Percentiles rank a stretch among this genome's conserved stretches.
Conservation (phyloP, 2,888 invertebrate species). For the Acleris emargana region DNA sequence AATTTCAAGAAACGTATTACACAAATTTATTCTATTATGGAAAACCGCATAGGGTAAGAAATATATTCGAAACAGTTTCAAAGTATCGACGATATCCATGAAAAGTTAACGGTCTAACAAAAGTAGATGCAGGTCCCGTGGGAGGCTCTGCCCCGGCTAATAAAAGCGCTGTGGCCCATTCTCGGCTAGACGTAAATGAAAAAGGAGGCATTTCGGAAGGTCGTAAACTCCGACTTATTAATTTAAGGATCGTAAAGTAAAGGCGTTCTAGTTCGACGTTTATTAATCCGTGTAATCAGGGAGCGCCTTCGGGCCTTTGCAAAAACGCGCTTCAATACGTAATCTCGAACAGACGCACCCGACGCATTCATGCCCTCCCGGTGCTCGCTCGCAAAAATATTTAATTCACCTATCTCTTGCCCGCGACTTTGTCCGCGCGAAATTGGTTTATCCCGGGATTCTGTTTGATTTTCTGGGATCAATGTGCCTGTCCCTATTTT, state of each 20-base stretch:
- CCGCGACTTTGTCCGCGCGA: no score
- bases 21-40: background rate
- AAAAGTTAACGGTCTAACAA: conserved; percentile 19
- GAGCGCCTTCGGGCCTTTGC: conserved; percentile 11
- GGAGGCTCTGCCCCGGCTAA: conserved; percentile 10
- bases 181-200: conserved; percentile 31
- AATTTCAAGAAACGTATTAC: background rate
- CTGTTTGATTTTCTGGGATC: no score
- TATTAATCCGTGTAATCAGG: conserved; percentile 48
- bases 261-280: conserved; percentile 39
- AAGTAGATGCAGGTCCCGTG: conserved; percentile 7
- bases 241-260: conserved; percentile 46
- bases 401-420: conserved; percentile 29
- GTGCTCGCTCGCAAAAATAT: conserved; percentile 38
- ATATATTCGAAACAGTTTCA: background rate
- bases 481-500: no score
- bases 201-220: conserved; percentile 26
- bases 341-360: conserved; percentile 28
- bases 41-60: background rate
- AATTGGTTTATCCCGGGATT: no score
- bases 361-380: conserved; percentile 20
- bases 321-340: conserved; percentile 35
- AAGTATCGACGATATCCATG: background rate
- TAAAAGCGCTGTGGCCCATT: conserved; percentile 25
- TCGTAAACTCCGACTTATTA: conserved; percentile 46